Conservation (phyloP, 2,888 invertebrate species). For the Xestoiulus laeticollis region DNA sequence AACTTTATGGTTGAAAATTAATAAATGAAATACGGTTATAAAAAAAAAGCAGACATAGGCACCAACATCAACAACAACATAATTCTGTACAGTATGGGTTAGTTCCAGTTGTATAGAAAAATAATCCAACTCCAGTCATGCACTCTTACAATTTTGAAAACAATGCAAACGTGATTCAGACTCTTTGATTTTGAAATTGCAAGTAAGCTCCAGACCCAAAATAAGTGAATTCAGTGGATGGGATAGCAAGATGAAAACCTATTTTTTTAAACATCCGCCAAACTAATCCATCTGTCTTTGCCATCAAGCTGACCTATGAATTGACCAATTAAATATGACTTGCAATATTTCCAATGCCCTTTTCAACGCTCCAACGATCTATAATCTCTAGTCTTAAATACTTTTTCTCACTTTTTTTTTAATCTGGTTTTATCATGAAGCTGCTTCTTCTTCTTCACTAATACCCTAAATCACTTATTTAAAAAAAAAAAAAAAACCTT, state of each 20-base stretch:
- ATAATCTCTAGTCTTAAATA: not conserved
- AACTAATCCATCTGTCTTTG: constrained; percentile 49
- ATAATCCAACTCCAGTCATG: constrained; percentile 35
- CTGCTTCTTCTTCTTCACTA: not conserved
- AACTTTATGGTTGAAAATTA: not conserved
- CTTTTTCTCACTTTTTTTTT: not conserved
- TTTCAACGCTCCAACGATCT: constrained; percentile 36
- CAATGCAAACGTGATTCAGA: constrained; percentile 47
- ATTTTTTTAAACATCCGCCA: not conserved
- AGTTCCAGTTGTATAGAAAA: not conserved
- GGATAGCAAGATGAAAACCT: constrained; percentile 40
- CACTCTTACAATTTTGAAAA: constrained; percentile 32
- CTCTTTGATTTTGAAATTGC: constrained; percentile 51
- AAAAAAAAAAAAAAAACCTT: no score
- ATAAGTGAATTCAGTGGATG: not conserved
- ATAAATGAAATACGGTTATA: not conserved
- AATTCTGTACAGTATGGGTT: not conserved
- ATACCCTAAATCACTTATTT: not conserved
- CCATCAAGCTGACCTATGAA: constrained; percentile 49
- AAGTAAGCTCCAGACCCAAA: constrained; percentile 35
- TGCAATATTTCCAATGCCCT: constrained; percentile 50
- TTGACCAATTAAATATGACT: constrained; percentile 51
- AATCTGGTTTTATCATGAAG: not conserved
- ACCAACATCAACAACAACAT: not conserved
- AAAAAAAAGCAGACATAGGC: not conserved